Evolutionary conservation across 2,888 invertebrate genomes (phyloP), one percentile per base, ranked within the genome.

Genomic region (Dione juno): DNA sequence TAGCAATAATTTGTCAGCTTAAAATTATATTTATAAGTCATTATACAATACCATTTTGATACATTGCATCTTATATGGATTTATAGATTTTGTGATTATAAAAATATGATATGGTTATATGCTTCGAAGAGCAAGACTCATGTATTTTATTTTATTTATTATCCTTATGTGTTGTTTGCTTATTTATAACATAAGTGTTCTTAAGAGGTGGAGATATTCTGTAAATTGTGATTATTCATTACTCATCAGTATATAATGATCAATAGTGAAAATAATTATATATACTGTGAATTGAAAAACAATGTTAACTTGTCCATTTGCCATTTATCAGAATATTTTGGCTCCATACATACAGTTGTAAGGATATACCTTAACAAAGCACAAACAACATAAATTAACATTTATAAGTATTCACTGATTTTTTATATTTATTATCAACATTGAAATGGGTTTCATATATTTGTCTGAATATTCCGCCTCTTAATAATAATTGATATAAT

Each of bases 11-110:
- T 75, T 78, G 79, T 81, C 79, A 80, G 80, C 81, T 79, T 82
- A 83, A 82, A 78, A 80, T 79, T 80, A 79, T 77, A 73, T 75
- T 75, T 75, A 75, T 77, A 80, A 78, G 80, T 78, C 77, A 78
- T 75, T 80, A 73, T 75, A 78, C 73, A 75, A 76, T 76, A 76
- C 73, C 64, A 66, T 73, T 75, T 72, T 71, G 65, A 67, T 75
- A 69, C 58, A 54, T 71, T 58, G 65, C 70, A 67, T 68, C 64
- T 61, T 63, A 66, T 65, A 71, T 66, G 50, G 14, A 68, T 28
- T 52, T 61, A 45, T 69, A 57, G 66, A 63, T 65, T 70, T 66
- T 71, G 66, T 63, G 61, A 69, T 66, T 50, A 58, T 69, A 61
- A 65, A 66, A 66, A 28, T 45, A 59, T 69, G 58, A 57, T 69